Evolutionary conservation across 2,888 invertebrate species (phyloP), one percentile per base, ranked within the genome.

Genomic region (Anticlea derivata): DNA sequence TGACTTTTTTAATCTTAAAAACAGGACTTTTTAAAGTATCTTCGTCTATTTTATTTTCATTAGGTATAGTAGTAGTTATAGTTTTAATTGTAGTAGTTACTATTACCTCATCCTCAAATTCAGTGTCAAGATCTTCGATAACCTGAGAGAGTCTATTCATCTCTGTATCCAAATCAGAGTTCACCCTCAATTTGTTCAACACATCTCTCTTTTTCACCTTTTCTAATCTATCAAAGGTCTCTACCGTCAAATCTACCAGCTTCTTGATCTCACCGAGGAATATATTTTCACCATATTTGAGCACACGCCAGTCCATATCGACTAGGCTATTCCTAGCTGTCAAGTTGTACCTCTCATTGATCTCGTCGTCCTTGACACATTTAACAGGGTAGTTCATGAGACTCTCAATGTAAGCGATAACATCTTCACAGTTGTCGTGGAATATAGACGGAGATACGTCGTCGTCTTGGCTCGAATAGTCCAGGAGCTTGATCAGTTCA

Each of bases 401-500:
- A 40, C 69, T 78, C 55, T 90, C 89, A 5, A 90, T 86, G 39
- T 87, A 88, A 0, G 86, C 66, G 31, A 85, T 79, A 7, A 84
- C 68, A 62, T 90, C 88, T 59, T 89, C 89, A 40, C 89, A 88
- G 46, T 86, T 85, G 50, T 89, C 90, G 50, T 87, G 80, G 61
- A 88, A 89, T 60, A 89, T 78, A 24, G 84, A 80, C 0, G 89
- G 86, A 1, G 89, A 89, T 8, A 90, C 78, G 59, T 92, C 93
- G 60, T 93, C 92, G 59, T 93, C 93, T 71, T 93, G 93, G 62
- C 93, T 92, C 65, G 93, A 93, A 78, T 93, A 94, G 84, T 94
- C 94, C 65, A 95, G 89, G 68, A 95, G 93, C 67, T 94, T 93
- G 68, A 95, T 88, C 38, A 95, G 90, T 83, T 95, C 95, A 63